Base-by-base conservation (phyloP, 2,797 vertebrate species). In the Sebastolobus alascanus region DNA sequence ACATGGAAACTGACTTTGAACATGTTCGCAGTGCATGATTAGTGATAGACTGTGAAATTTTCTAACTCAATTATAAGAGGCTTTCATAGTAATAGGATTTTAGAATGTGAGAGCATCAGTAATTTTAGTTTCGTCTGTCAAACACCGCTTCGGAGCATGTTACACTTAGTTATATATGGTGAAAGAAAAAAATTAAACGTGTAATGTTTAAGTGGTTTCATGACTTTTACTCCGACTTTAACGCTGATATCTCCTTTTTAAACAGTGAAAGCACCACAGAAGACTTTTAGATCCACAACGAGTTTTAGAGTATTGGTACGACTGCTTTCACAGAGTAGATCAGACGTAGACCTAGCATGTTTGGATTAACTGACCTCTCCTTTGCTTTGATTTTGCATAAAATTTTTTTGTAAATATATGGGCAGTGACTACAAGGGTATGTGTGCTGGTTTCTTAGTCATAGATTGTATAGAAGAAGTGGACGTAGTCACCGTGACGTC, bases 1-100 rank as follows among this genome's bases (percentile, higher is more conserved):
- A 93, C 90, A 93, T 80, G 83, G 91, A 94, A 87, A 89, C 88
- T 76, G 85, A 82, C 92, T 94, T 93, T 94, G 92, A 93, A 94
- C 90, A 86, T 90, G 79, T 89, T 88, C 88, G 66, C 84, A 82
- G 83, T 78, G 82, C 87, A 81, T 90, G 86, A 93, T 94, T 92
- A 94, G 87, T 91, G 90, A 91, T 86, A 87, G 89, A 80, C 90
- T 93, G 87, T 89, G 90, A 92, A 92, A 93, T 89, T 87, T 87
- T 85, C 82, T 90, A 90, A 89, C 92, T 93, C 93, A 91, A 87
- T 88, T 87, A 93, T 87, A 86, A 83, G 84, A 90, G 80, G 83
- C 80, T 89, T 92, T 94, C 84, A 84, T 90, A 90, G 90, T 93
- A 94, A 93, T 91, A 83, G 89, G 87, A 91, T 88, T 90, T 88